Evolutionary conservation across 1,140 invertebrate genomes (phyloP), one percentile per base, ranked within the genome.

Genomic region (Panagrolaimus sp.): DNA sequence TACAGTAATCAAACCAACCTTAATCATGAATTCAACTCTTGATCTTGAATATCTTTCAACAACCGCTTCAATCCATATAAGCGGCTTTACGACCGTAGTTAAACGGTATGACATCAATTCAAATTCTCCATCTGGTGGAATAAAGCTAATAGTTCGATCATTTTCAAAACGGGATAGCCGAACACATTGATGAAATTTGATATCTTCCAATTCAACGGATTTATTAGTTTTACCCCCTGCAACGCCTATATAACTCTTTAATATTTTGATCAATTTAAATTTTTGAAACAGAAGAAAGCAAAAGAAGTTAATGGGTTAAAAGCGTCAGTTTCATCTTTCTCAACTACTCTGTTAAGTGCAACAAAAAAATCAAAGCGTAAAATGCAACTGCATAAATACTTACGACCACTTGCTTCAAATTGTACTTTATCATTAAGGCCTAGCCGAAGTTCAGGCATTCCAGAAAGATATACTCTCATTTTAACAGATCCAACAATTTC

Each of bases 141-240:
- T 82, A 48, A 80, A 80, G n/a, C 78, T 81, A 38, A 80, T 80
- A 2, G 79, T 82, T 46, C 96, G 88, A 83, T 99, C 96, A 83
- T 98, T 98, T 83, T 99, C 96, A 87, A 99, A 99, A 63, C 89
- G 87, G 0, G 96, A 98, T 63, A 99, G 84, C 73, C 96, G 87
- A 0, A 99, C 96, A 85, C 96, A 99, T 83, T 99, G 96, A 85
- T 99, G 96, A 83, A 99, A 99, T 84, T 99, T 99, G 0, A 98
- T 94, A 86, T 99, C 96, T 85, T 99, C 96, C 46, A 99, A 84
- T 85, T 99, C 96, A 0, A 99, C 96, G 24, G 94, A 96, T 84
- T 98, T 98, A 24, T 92, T 96, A 5, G 52, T 58, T 85, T 98
- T 98, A 0, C 94, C 95, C 71, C 86, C 86, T 86, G 44, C 63